phyloP scores from a whole-genome alignment of 2,113 vertebrate genomes.

The Oncorhynchus tshawytscha region DNA sequence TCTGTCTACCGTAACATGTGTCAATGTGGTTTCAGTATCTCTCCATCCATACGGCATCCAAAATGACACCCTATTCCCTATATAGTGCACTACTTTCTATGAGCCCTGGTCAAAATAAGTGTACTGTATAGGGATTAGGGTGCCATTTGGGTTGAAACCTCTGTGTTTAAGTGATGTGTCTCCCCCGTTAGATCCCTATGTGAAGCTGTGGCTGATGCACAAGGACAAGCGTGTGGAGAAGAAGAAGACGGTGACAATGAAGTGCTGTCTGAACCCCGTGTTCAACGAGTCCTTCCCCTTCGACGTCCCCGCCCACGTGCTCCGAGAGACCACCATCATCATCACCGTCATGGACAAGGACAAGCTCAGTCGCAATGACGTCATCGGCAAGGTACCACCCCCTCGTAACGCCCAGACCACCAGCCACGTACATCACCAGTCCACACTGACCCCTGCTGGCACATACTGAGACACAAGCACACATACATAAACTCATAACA shows the following conservation, averaged over 20 bases:
- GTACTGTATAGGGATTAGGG: too few species aligned
- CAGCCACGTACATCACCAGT: constrained; percentile 35
- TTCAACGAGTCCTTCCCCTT: constrained; percentile 99
- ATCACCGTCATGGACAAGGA: constrained; percentile 99
- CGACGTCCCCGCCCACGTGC: constrained; percentile 92
- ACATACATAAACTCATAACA: background rate
- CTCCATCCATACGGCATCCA: too few species aligned
- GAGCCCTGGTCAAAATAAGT: too few species aligned
- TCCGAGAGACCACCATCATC: constrained; percentile 97
- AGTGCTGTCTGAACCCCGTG: constrained; percentile 94
- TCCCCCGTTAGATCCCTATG: constrained; percentile 86
- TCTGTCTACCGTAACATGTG: too few species aligned
- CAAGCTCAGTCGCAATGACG: constrained; percentile 94
- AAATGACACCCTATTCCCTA: too few species aligned
- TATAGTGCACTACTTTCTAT: too few species aligned
- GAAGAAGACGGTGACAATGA: constrained; percentile 97
- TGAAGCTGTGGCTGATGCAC: constrained; percentile 99
- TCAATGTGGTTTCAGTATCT: too few species aligned
- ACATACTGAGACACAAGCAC: background rate
- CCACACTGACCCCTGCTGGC: constrained; percentile 70
- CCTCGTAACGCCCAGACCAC: too few species aligned
- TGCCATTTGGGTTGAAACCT: too few species aligned
- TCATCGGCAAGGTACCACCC: constrained; percentile 90
- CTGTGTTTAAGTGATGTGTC: too few species aligned
- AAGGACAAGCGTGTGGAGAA: constrained; percentile 98